Conservation (phyloP, 2,797 vertebrate species). For the Mus minutoides region DNA sequence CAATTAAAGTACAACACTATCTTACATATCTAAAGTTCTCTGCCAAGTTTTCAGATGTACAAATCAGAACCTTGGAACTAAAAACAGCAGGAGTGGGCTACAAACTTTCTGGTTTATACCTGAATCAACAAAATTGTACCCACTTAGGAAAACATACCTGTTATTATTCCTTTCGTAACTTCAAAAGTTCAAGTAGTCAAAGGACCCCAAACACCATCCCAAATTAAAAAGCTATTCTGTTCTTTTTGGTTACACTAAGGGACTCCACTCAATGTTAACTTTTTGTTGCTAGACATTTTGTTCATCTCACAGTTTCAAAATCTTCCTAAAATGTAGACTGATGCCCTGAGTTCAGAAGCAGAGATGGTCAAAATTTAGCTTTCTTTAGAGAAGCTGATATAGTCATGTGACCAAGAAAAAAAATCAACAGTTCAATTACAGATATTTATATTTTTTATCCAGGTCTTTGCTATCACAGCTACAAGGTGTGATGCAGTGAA, state of each 20-base stretch:
- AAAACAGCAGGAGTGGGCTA: background rate
- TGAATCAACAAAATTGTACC: background rate
- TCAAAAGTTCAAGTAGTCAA: conserved; percentile 41
- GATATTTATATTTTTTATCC: conserved; percentile 58
- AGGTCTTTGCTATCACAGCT: conserved; percentile 28
- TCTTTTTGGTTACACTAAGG: background rate
- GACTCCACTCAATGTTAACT: background rate
- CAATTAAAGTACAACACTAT: background rate
- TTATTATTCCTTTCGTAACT: conserved; percentile 18
- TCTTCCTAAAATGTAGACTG: conserved; percentile 27
- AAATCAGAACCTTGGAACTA: background rate
- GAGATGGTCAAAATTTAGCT: conserved; percentile 34
- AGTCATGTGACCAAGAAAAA: conserved; percentile 61
- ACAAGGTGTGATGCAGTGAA: background rate
- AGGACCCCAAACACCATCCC: background rate
- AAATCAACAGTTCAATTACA: conserved; percentile 67
- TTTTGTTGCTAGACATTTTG: conserved; percentile 29
- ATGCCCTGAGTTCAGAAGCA: conserved; percentile 3
- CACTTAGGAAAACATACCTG: background rate
- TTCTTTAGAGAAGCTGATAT: conserved; percentile 63
- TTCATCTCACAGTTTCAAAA: conserved; percentile 55
- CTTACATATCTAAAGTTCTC: background rate
- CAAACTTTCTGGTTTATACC: background rate
- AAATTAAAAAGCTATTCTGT: background rate
- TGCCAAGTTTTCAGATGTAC: conserved; percentile 38